Evolutionary conservation across 2,113 vertebrate genomes (phyloP).

Genomic region (Cettia cetti): DNA sequence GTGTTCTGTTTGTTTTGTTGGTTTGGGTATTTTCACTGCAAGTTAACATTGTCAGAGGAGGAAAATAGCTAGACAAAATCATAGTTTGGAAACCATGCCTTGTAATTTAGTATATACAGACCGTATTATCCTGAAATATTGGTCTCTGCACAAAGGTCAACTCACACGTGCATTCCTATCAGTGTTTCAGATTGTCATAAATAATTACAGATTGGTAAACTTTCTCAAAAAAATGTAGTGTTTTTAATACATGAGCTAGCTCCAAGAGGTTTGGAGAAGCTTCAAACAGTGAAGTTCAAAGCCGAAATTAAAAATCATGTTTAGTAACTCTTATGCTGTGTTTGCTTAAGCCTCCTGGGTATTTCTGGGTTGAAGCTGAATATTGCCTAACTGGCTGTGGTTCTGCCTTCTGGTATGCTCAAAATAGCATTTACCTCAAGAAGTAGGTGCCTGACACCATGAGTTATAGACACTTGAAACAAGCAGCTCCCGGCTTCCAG

Average conservation of each 20-base stretch:
- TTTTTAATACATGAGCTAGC: not conserved
- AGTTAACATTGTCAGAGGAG: not conserved
- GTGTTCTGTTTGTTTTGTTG: not conserved
- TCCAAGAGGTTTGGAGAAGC: not conserved
- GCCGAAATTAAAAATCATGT: slow-evolving; percentile 15
- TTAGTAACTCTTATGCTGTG: not conserved
- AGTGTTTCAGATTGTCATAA: not conserved
- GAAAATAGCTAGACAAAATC: not conserved
- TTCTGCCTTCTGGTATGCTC: not conserved
- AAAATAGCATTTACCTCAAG: not conserved
- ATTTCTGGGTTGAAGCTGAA: not conserved
- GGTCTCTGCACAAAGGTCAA: not conserved
- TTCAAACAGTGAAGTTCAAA: slow-evolving; percentile 35
- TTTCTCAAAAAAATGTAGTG: not conserved
- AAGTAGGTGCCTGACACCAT: not conserved
- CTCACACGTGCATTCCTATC: not conserved
- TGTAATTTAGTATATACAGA: not conserved
- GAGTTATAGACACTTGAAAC: not conserved
- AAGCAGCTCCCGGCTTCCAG: not conserved
- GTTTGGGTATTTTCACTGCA: not conserved
- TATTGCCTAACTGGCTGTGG: not conserved
- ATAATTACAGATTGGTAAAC: not conserved
- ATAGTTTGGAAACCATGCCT: not conserved
- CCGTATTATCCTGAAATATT: not conserved
- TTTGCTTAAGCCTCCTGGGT: not conserved